A percentile compares a stretch with the other conserved stretches of the same genome.
These are phyloP conservation scores for Xiphorhynchus elegans DNA, from an alignment of 2,113 vertebrate species.

Conservation along the genomic window DNA sequence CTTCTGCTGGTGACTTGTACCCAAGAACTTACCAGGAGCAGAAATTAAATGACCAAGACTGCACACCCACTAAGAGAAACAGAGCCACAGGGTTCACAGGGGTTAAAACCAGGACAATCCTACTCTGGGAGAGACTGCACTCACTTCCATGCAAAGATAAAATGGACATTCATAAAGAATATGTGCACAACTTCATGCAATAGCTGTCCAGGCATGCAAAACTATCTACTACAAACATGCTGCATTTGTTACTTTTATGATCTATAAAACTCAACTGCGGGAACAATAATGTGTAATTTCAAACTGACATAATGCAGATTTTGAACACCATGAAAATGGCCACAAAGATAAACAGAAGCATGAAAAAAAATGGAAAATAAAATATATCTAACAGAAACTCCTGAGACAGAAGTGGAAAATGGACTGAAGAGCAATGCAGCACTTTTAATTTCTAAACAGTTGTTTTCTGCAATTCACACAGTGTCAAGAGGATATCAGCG, in stretches of 20 bases:
- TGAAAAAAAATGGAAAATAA: background rate
- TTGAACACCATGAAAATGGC: background rate
- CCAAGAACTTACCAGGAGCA: background rate
- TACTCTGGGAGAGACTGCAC: fast-evolving
- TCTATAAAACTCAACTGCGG: conserved; percentile 14
- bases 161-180: background rate
- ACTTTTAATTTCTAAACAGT: background rate
- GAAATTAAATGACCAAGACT: background rate
- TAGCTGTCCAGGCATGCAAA: background rate
- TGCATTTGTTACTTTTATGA: conserved; percentile 38
- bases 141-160: background rate
- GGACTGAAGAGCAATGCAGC: fast-evolving
- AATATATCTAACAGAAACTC: background rate
- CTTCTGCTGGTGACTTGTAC: background rate
- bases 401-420: background rate
- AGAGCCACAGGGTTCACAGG: background rate
- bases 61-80: background rate
- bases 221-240: conserved; percentile 9
- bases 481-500: background rate
- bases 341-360: background rate
- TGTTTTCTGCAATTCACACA: background rate
- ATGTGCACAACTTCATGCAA: background rate
- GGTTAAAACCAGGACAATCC: background rate
- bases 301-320: background rate
- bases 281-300: conserved; percentile 30